phyloP scores from a whole-genome alignment of 1,140 invertebrate species.

The Zaprionus kolodkinae region DNA sequence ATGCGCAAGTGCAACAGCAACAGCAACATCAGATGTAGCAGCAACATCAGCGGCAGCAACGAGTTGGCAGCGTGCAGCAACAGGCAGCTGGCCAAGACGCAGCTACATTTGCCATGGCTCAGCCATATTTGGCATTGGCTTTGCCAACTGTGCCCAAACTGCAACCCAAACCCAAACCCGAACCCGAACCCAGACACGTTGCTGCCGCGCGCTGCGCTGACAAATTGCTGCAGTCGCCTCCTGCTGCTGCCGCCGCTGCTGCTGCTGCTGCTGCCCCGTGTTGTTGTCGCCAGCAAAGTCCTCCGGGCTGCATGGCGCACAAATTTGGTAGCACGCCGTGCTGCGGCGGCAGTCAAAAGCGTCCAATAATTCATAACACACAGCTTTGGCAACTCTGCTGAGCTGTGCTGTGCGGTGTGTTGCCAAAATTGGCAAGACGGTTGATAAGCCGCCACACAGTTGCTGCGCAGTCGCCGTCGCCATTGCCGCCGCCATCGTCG shows the following conservation, averaged over 20 bases:
- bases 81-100: slow-evolving; percentile 60
- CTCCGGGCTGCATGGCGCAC: slow-evolving; percentile 74
- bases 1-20: slow-evolving; percentile 73
- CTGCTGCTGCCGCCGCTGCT: slow-evolving; percentile 23
- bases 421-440: slow-evolving; percentile 74
- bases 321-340: slow-evolving; percentile 79
- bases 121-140: slow-evolving; percentile 80
- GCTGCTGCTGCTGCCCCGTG: slow-evolving; percentile 35
- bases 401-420: too few species aligned
- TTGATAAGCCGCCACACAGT: slow-evolving; percentile 64
- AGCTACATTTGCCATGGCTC: slow-evolving; percentile 57
- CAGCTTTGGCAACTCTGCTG: slow-evolving; percentile 9
- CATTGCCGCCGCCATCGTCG: slow-evolving; percentile 19
- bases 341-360: slow-evolving; percentile 79
- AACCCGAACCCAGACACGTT: slow-evolving; percentile 69
- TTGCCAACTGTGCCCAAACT: slow-evolving; percentile 72
- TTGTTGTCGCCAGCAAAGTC: slow-evolving; percentile 72
- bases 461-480: slow-evolving; percentile 23
- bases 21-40: slow-evolving; percentile 20
- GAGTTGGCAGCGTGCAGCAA: slow-evolving; percentile 25
- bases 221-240: slow-evolving; percentile 68
- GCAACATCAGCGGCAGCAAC: slow-evolving; percentile 13
- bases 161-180: slow-evolving; percentile 55
- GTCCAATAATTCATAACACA: slow-evolving; percentile 80
- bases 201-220: slow-evolving; percentile 63